These are phyloP conservation scores for Leptinotarsa juncta DNA, from an alignment of 2,888 invertebrate species.

Conservation along the genomic window DNA sequence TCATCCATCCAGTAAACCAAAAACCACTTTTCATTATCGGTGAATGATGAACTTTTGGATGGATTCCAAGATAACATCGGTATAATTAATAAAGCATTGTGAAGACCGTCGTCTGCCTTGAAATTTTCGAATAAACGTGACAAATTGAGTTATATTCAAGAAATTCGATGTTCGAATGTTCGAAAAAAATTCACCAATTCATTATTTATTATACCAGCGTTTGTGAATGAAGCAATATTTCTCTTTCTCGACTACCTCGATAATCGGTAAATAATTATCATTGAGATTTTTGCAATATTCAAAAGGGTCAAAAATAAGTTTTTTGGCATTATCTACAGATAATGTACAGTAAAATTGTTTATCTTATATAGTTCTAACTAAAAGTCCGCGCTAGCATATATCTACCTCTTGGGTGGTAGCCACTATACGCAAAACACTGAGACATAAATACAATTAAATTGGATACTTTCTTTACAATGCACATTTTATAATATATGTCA, in stretches of 20 bases:
- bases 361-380: too few relatives aligned
- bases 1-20: neutral
- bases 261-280: neutral
- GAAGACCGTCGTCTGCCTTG: slow-evolving; percentile 27
- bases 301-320: neutral
- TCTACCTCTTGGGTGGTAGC: too few relatives aligned
- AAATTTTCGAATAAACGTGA: slow-evolving; percentile 8
- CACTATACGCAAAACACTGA: too few relatives aligned
- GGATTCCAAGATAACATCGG: slow-evolving; percentile 9
- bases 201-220: slow-evolving; percentile 8
- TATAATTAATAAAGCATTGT: slow-evolving; percentile 30
- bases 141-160: slow-evolving; percentile 8
- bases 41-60: slow-evolving; percentile 10
- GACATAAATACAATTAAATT: too few relatives aligned
- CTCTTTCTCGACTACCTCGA: neutral
- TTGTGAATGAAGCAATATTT: neutral
- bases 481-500: too few relatives aligned
- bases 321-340: neutral
- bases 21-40: slow-evolving; percentile 4
- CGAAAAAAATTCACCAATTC: slow-evolving; percentile 8
- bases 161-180: neutral
- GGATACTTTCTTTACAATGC: too few relatives aligned
- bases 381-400: too few relatives aligned
- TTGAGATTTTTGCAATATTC: neutral
- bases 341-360: too few relatives aligned